A percentile compares a stretch with the other conserved stretches of the same genome.
phyloP scores from a whole-genome alignment of 2,888 invertebrate genomes.

The Plagiodera versicolora region DNA sequence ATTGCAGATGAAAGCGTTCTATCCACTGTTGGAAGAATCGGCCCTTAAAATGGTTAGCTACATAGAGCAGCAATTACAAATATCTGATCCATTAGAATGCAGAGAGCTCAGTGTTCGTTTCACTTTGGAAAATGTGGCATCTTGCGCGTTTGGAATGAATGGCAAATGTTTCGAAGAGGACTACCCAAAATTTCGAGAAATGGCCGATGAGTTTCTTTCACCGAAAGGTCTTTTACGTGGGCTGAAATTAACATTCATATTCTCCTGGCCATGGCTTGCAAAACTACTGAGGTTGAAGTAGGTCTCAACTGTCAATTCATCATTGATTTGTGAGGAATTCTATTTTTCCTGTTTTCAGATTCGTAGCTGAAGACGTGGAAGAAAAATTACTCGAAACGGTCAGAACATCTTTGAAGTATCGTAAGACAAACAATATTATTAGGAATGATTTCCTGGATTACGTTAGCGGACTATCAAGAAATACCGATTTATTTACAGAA shows the following conservation, averaged over 20 bases:
- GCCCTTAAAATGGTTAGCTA: constrained; percentile 51
- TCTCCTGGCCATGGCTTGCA: too few species aligned
- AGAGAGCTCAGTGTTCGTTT: constrained; percentile 47
- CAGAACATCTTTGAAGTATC: constrained; percentile 46
- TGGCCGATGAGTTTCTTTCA: constrained; percentile 35
- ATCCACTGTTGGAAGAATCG: constrained; percentile 57
- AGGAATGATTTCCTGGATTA: constrained; percentile 53
- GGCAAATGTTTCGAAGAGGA: constrained; percentile 49
- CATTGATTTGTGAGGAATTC: too few species aligned
- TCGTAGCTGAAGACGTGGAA: constrained; percentile 48
- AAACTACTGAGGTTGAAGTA: too few species aligned
- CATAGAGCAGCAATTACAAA: too few species aligned
- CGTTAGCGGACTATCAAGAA: not conserved
- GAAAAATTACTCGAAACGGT: constrained; percentile 47
- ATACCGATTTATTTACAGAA: constrained; percentile 41
- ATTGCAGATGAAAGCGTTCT: constrained; percentile 56
- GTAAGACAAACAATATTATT: constrained; percentile 48
- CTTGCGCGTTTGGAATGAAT: constrained; percentile 54
- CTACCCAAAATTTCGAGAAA: constrained; percentile 37
- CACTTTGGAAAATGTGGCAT: constrained; percentile 53
- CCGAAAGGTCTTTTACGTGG: not conserved
- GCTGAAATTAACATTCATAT: too few species aligned
- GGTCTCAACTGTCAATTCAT: too few species aligned
- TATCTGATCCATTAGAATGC: too few species aligned
- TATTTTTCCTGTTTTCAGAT: constrained; percentile 10